Evolutionary conservation across 2,113 vertebrate genomes (phyloP), one percentile per base, ranked within the genome.

Genomic region (Abramis brama): DNA sequence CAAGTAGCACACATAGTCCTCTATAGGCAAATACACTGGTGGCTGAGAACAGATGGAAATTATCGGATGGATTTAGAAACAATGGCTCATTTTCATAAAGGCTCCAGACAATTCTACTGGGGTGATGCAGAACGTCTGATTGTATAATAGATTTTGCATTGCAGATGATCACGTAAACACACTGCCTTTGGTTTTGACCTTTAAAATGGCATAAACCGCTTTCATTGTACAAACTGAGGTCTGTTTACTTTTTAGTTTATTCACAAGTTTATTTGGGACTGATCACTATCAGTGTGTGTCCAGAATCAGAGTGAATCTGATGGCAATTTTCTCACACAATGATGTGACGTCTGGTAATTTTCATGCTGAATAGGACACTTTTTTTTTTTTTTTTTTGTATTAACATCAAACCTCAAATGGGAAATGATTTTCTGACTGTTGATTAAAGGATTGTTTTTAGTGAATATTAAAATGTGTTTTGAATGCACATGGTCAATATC

Each of bases 1-100:
- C 57, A 73, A 76, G 83, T 59, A 73, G 57, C 78, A 64, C 60
- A 36, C 82, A 60, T 47, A 23, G 79, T 77, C 52, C 52, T 81
- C 81, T 60, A 60, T 83, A 57, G 81, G 74, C 57, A 60, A 77
- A 76, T 60, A 73, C 47, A 17, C 78, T 30, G 2, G 60, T 64
- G 74, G 60, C 85, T 83, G 64, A 75, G 47, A 77, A 86, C 86
- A 89, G 88, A 87, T 89, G 88, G 88, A 83, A 89, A 86, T 79
- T 82, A 87, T 89, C 86, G 85, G 86, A 57, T 52, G 15, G 19
- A 33, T 60, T 71, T 85, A 78, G 68, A 87, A 87, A 84, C 68
- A 27, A 60, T 83, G 75, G 68, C 64, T 79, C 80, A 81, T 73
- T 75, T 70, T 68, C 85, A 64, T 64, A 27, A 80, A 30, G n/a